These are phyloP conservation scores for Ailuropoda melanoleuca DNA, from an alignment of 2,113 vertebrate species.

Conservation along the genomic window DNA sequence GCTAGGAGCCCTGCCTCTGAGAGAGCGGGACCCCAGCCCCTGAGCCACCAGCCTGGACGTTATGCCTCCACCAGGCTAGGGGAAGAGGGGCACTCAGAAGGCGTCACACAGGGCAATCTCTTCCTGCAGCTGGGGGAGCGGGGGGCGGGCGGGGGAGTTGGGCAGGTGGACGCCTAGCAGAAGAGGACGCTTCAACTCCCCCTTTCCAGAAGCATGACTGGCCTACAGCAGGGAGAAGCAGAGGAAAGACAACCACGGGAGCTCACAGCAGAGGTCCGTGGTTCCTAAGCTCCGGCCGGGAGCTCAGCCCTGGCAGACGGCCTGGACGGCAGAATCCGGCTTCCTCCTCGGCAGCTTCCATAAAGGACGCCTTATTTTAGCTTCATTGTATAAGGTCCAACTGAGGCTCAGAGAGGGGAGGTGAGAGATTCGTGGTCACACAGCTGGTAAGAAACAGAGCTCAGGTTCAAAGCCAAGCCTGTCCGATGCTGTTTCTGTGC, in stretches of 20 bases:
- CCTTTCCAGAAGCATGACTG: not conserved
- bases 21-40: not conserved
- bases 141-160: not conserved
- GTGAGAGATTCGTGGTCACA: not conserved
- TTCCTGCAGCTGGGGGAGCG: not conserved
- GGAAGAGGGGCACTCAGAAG: not conserved
- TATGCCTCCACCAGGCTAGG: not conserved
- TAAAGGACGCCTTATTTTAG: not conserved
- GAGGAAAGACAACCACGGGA: not conserved
- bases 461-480: not conserved
- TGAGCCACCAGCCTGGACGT: not conserved
- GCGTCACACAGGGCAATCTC: not conserved
- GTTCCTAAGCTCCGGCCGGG: not conserved
- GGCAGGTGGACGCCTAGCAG: not conserved
- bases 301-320: not conserved
- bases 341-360: not conserved
- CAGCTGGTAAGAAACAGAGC: not conserved
- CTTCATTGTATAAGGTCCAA: not conserved
- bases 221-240: not conserved
- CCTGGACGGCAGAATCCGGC: not conserved
- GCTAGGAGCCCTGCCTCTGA: not conserved
- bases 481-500: not conserved
- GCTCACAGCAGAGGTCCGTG: not conserved
- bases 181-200: not conserved
- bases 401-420: not conserved